A percentile compares a stretch with the other conserved stretches of the same genome.
Evolutionary conservation across 2,888 invertebrate genomes (phyloP).

Genomic region (Caenorhabditis wallacei): DNA sequence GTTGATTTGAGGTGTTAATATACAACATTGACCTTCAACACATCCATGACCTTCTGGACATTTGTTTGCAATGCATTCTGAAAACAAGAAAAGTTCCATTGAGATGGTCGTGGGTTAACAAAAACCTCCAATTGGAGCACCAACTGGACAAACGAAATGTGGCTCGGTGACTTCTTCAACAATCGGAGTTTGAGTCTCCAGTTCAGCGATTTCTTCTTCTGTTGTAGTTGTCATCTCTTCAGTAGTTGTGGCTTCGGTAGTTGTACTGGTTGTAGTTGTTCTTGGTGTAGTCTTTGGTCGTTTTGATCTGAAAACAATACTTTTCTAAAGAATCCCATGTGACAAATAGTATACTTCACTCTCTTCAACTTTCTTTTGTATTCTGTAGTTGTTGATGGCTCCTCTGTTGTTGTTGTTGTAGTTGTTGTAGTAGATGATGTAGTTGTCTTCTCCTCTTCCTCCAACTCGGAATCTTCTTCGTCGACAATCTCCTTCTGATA

Average conservation of each 20-base stretch:
- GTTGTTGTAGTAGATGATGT: conserved; percentile 35
- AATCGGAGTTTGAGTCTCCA: conserved; percentile 30
- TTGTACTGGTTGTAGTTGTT: conserved; percentile 54
- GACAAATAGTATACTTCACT: conserved; percentile 34
- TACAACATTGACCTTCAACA: conserved; percentile 75
- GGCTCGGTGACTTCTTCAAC: conserved; percentile 52
- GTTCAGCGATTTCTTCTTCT: conserved; percentile 45
- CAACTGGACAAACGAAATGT: conserved; percentile 71
- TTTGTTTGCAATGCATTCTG: conserved; percentile 66
- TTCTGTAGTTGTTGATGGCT: conserved; percentile 25
- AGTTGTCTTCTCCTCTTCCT: conserved; percentile 57
- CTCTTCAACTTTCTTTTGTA: conserved; percentile 38
- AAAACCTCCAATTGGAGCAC: conserved; percentile 76
- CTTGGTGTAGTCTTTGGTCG: conserved; percentile 37
- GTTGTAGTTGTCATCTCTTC: conserved; percentile 46
- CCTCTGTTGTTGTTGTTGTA: conserved; percentile 42
- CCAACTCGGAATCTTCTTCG: conserved; percentile 63
- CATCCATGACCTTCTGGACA: conserved; percentile 78
- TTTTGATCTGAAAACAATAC: conserved; percentile 22
- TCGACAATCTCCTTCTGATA: conserved; percentile 62
- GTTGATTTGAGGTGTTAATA: conserved; percentile 76
- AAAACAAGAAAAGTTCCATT: conserved; percentile 5
- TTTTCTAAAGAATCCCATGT: background rate
- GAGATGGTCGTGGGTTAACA: background rate
- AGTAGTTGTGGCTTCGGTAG: conserved; percentile 42